Evolutionary conservation across 2,797 vertebrate species (phyloP), one percentile per base, ranked within the genome.

Genomic region (Clamator glandarius): DNA sequence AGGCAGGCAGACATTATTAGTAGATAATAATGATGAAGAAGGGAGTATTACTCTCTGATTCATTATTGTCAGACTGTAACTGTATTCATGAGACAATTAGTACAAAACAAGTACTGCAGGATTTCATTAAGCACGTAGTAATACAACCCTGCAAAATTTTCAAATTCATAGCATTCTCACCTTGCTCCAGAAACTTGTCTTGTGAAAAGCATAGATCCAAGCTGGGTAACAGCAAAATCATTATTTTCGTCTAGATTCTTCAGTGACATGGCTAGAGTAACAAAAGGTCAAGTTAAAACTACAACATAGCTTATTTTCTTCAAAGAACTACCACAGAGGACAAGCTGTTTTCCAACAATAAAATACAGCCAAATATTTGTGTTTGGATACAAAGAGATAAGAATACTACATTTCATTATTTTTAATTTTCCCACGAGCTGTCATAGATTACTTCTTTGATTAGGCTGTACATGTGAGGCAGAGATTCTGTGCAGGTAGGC

Each of bases 191-290:
- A 99, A 96, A 99, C 99, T 87, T 99, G 99, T 96, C 99, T 98
- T 79, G 99, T 99, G 96, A 99, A 99, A 94, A 99, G 97, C 99
- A 99, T 99, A 79, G 99, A 99, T 96, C 99, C 99, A 63, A 99
- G 98, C 75, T 99, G 98, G 44, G 99, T 99, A 96, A 99, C 98
- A 15, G 98, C 98, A 93, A 93, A 96, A 81, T 96, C 96, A 26
- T 94, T 95, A 33, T 94, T 86, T 18, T 97, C 96, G 97, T 98
- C 98, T 46, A 99, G 97, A 80, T 97, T 97, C 79, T 98, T 98
- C 92, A 99, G 97, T 29, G 99, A 99, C 98, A 99, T 97, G 26
- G 99, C 99, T 99, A 88, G 87, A 96, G 84, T 35, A 92, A 86
- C 33, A 93, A 64, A 92, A 72, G 8, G 6, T 39, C 42, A 63